Evolutionary conservation across 2,113 vertebrate species (phyloP), one percentile per base, ranked within the genome.

Genomic region (Platysternon megacephalum): DNA sequence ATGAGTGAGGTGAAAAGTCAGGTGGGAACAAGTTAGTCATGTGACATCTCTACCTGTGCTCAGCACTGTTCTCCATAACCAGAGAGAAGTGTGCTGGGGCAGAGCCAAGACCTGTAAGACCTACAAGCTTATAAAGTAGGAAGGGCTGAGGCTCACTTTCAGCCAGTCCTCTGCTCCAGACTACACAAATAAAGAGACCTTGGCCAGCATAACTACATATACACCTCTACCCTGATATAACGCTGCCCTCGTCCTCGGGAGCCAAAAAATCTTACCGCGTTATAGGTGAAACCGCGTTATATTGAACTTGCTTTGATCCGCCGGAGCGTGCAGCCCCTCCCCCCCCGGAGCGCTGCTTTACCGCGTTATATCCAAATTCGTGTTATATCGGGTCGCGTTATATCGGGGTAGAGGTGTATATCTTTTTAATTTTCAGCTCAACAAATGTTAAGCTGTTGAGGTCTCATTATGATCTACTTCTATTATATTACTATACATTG

Each of bases 401-500:
- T 49, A 49, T 49, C 13, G 49, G 49, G 13, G 49, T 49, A 49
- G 49, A 49, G 14, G 49, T 49, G 5, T 49, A 49, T 49, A 14
- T 13, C 48, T 49, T 49, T 32, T 58, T 79, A 24, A 3, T 58
- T 95, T 82, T 86, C 82, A 52, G 51, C 61, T 42, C 39, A 89
- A 81, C 11, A 29, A 52, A 9, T 80, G 29, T 0, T 1, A 79
- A 58, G 22, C 52, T 92, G 39, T 92, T 88, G 81, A 53, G 32
- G 21, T 85, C 87, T 87, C 78, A 52, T 82, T 88, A 56, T n/a
- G 9, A 84, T 81, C 44, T 51, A 93, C 46, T 1, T 93, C 87
- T 90, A 93, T 55, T 93, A 42, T 74, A 76, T 76, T 91, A 46
- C 46, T 87, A 28, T 85, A 29, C 53, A 6, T 76, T 90, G 91